phyloP scores from a whole-genome alignment of 2,113 vertebrate genomes.

The Morone saxatilis region DNA sequence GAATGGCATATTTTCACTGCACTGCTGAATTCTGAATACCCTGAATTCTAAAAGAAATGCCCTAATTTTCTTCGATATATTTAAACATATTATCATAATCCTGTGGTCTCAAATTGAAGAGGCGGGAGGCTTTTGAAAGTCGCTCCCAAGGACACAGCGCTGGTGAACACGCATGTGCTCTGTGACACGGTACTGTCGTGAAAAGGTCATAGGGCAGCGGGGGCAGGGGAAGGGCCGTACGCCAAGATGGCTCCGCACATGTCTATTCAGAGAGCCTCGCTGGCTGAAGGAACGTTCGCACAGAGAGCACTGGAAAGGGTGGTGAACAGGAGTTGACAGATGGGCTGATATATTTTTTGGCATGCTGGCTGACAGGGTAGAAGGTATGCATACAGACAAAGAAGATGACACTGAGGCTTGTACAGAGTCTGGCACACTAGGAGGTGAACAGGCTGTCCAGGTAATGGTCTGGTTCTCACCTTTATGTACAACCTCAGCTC shows the following conservation, averaged over 20 bases:
- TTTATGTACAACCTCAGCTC: constrained; percentile 6
- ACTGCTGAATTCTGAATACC: background rate
- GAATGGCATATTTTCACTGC: background rate
- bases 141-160: constrained; percentile 53
- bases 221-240: constrained; percentile 84
- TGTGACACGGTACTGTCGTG: constrained; percentile 84
- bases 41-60: background rate
- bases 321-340: constrained; percentile 43
- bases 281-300: constrained; percentile 83
- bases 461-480: constrained; percentile 1
- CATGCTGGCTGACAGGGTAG: constrained; percentile 34
- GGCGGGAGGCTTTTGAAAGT: constrained; percentile 38
- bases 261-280: constrained; percentile 83
- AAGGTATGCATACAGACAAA: constrained; percentile 45
- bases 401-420: constrained; percentile 33
- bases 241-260: constrained; percentile 82
- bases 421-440: background rate
- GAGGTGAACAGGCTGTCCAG: constrained; percentile 21
- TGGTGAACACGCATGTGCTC: constrained; percentile 86
- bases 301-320: constrained; percentile 78
- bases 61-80: background rate
- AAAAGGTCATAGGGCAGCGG: constrained; percentile 84
- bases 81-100: background rate
- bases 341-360: constrained; percentile 35
- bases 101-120: constrained; percentile 39